Conservation (phyloP, 2,797 vertebrate species). For the Microctenopoma lineatum region DNA sequence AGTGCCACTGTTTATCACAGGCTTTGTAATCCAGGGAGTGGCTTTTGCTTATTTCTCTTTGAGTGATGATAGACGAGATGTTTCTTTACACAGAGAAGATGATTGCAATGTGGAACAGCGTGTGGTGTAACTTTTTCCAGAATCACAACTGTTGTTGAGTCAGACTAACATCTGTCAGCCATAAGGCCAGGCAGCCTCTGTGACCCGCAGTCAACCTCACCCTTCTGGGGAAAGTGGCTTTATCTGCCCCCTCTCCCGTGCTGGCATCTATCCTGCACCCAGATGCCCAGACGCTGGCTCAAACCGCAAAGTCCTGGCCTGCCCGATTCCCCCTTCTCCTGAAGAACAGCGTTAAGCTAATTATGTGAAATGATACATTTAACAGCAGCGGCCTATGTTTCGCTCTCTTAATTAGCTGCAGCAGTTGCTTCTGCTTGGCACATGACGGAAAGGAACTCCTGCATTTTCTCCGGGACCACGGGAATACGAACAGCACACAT, state of each 20-base stretch:
- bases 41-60: conserved; percentile 48
- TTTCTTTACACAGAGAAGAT: conserved; percentile 67
- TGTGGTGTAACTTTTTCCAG: conserved; percentile 71
- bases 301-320: conserved; percentile 67
- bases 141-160: conserved; percentile 63
- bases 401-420: conserved; percentile 71
- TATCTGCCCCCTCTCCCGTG: conserved; percentile 43
- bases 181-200: conserved; percentile 65
- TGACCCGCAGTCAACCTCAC: conserved; percentile 73
- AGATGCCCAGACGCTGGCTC: conserved; percentile 60
- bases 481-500: conserved; percentile 37
- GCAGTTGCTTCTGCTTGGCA: conserved; percentile 56
- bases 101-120: conserved; percentile 52
- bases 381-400: conserved; percentile 51
- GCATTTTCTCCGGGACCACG: conserved; percentile 17
- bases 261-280: conserved; percentile 57
- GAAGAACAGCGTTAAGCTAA: conserved; percentile 45
- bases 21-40: conserved; percentile 43
- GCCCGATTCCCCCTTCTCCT: conserved; percentile 43
- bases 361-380: conserved; percentile 40
- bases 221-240: conserved; percentile 58
- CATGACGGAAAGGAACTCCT: conserved; percentile 24
- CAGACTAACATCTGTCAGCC: conserved; percentile 78
- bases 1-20: conserved; percentile 49
- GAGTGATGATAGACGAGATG: conserved; percentile 61